Base-by-base conservation (phyloP, 1,140 invertebrate species). In the Zaprionus gabonicus region DNA sequence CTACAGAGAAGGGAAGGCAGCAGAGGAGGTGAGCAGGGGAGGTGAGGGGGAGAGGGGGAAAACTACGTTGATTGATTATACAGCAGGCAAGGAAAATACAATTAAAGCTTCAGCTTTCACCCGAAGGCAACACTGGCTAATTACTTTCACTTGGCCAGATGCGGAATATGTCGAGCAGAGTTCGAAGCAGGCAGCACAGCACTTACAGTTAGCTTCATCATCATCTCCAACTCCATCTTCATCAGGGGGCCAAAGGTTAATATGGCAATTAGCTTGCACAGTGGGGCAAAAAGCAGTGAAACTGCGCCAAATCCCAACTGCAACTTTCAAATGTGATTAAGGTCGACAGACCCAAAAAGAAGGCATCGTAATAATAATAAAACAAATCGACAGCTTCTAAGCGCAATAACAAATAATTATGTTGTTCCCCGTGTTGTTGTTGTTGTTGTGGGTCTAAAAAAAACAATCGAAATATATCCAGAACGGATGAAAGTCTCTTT, bases 91-190 rank as follows among this genome's bases (percentile, higher is more conserved):
- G 67, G 60, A 74, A 68, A 71, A 80, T 60, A 80, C 83, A 86
- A 86, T 86, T 86, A 82, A 87, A 86, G 76, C 73, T 81, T 71
- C 78, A 76, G 84, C 84, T 87, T 87, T 87, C 84, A 87, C 84
- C 81, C 84, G 65, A 49, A 58, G 73, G 78, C 80, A 72, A 75
- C 28, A 66, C 62, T 59, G 75, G 73, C 81, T 88, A 87, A 88
- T 88, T 88, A 87, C 84, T 88, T 88, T 88, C 84, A 88, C 84
- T 88, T 86, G 77, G 66, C 70, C 71, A 70, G 80, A 58, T 23
- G 58, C 25, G 10, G 27, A 15, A 34, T 34, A 58, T 58, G 44
- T 73, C 76, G 81, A 73, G 82, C 81, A 81, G 80, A 79, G 67
- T 71, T 66, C 74, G 79, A 82, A 82, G 87, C 80, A 82, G 71